A percentile compares a stretch with the other conserved stretches of the same genome.
Evolutionary conservation across 2,797 vertebrate species (phyloP).

Genomic region (Crenuchus spilurus): DNA sequence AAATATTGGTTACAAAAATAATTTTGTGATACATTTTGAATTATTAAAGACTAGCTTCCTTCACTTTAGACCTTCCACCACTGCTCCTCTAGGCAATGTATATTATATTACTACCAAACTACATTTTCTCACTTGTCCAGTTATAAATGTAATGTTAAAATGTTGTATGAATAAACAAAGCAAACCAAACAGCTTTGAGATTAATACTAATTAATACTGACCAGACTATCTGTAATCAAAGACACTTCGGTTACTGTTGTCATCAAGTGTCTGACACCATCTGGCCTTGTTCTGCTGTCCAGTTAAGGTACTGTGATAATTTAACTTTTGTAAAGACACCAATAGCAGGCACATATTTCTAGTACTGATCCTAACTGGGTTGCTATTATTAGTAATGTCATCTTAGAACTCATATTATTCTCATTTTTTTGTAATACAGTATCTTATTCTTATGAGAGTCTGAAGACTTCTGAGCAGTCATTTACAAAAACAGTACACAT

Average conservation of each 20-base stretch:
- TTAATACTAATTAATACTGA: not conserved
- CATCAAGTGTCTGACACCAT: not conserved
- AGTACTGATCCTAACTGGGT: not conserved
- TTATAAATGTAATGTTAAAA: not conserved
- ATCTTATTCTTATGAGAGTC: not conserved
- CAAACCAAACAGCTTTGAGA: not conserved
- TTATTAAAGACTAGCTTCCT: slow-evolving; percentile 50
- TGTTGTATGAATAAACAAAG: not conserved
- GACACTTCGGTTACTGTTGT: not conserved
- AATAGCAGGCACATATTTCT: not conserved
- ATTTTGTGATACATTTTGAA: slow-evolving; percentile 41
- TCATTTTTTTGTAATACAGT: not conserved
- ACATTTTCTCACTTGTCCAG: not conserved
- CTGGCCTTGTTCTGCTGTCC: not conserved
- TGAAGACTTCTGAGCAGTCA: not conserved
- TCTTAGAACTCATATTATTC: not conserved
- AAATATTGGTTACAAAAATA: slow-evolving; percentile 35
- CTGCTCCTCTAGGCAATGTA: not conserved
- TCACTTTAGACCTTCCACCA: not conserved
- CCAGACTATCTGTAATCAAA: not conserved
- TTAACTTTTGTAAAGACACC: not conserved
- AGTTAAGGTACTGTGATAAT: not conserved
- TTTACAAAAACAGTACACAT: not conserved
- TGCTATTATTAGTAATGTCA: not conserved
- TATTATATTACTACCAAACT: not conserved